Base-by-base conservation (phyloP, 2,888 invertebrate genomes). In the Aphelenchoides bicaudatus region DNA sequence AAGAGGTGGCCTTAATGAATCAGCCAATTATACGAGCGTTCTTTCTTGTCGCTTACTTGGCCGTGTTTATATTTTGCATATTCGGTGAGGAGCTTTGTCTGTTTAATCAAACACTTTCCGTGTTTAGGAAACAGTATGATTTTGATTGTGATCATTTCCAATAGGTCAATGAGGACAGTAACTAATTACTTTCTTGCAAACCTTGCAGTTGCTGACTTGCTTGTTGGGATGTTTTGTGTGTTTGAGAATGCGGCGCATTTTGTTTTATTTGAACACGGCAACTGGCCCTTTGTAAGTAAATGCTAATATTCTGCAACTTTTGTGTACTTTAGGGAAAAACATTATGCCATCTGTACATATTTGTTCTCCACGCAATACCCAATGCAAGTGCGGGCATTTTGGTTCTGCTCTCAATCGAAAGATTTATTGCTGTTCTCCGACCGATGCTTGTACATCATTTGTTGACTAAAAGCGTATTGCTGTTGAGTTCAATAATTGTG, bases 181-280 rank as follows among this genome's bases (percentile, higher is more conserved):
- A 91, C 91, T 30, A 91, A 91, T 81, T 90, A 91, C 81, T 91
- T 91, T 80, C 82, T 91, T 78, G 90, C 90, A 27, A 91, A 91
- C 81, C 82, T 91, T 68, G 91, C 91, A 0, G 86, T 89, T 54
- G 91, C 91, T 5, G 91, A 91, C 81, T 85, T 91, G 68, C 89
- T 89, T 77, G 91, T 91, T 19, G 90, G 89, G 19, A 85, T 90
- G 56, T 91, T 91, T 81, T 91, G 91, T 81, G 89, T 91, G 55
- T 88, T 89, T 80, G 91, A 90, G 79, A 91, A 89, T 79, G 83
- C 90, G 65, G 87, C 87, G 2, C 75, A 79, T 19, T 73, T 72
- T 6, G 79, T 78, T 30, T 58, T 74, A 34, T 62, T 62, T 38
- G 59, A 58, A n/a, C 68, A 73, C 38, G 72, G 72, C 6, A 60